phyloP scores from a whole-genome alignment of 2,888 invertebrate genomes.

The Crocallis elinguaria region DNA sequence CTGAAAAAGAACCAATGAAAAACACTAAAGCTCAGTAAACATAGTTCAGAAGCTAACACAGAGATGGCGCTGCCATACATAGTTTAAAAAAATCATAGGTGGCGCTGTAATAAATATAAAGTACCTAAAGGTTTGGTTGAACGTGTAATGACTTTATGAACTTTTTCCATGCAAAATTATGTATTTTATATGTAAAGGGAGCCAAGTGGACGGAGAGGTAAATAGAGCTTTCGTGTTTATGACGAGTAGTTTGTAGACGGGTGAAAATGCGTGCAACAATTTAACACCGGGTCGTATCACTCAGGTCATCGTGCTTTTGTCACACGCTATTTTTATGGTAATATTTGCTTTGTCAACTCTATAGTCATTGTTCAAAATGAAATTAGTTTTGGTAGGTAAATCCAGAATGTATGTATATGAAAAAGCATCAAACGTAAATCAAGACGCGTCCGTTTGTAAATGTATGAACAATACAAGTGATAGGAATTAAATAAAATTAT shows the following conservation, averaged over 20 bases:
- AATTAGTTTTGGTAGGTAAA: not conserved
- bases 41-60: not conserved
- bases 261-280: slow-evolving; percentile 31
- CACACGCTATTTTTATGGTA: slow-evolving; percentile 27
- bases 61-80: slow-evolving; percentile 21
- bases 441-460: too few species aligned
- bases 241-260: slow-evolving; percentile 11
- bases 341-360: slow-evolving; percentile 6
- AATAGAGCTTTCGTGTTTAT: slow-evolving; percentile 25
- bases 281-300: slow-evolving; percentile 21
- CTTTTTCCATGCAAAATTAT: too few species aligned
- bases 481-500: too few species aligned
- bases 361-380: not conserved
- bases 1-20: not conserved
- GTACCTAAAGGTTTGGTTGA: too few species aligned
- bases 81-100: slow-evolving; percentile 16
- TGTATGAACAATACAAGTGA: too few species aligned
- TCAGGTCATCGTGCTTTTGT: slow-evolving; percentile 29
- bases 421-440: too few species aligned
- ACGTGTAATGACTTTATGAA: slow-evolving; percentile 1
- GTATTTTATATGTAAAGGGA: too few species aligned
- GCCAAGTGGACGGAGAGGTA: not conserved
- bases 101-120: slow-evolving; percentile 20
- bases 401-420: too few species aligned
- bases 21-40: not conserved